These are phyloP conservation scores for Neofelis nebulosa DNA, from an alignment of 2,113 vertebrate species.

Conservation along the genomic window DNA sequence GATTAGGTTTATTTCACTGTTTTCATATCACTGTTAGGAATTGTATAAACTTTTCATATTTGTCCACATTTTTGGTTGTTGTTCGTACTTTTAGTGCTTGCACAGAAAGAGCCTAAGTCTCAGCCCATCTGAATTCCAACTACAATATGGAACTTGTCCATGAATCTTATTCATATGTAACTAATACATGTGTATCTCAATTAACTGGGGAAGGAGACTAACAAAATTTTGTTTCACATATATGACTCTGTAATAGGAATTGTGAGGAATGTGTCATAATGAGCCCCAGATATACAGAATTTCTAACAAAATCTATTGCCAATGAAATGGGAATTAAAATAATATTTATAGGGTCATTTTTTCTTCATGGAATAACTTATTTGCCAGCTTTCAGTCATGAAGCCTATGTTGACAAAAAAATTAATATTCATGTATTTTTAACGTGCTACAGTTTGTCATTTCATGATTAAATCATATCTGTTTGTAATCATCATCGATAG, in stretches of 20 bases:
- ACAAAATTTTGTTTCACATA: background rate
- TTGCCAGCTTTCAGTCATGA: constrained; percentile 30
- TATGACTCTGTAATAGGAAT: background rate
- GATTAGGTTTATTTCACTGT: constrained; percentile 24
- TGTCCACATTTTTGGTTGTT: constrained; percentile 34
- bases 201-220: background rate
- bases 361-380: background rate
- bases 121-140: background rate
- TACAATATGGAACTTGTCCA: background rate
- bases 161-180: background rate
- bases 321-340: background rate
- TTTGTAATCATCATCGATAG: constrained; percentile 52
- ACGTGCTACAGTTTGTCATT: constrained; percentile 4
- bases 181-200: background rate
- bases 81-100: background rate
- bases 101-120: background rate
- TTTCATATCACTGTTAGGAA: constrained; percentile 44
- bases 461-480: constrained; percentile 53
- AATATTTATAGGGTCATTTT: background rate
- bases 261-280: background rate
- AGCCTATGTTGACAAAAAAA: background rate
- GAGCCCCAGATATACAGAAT: background rate
- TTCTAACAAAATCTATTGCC: background rate
- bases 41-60: constrained; percentile 34
- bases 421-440: constrained; percentile 5